These are phyloP conservation scores for Anas acuta DNA, from an alignment of 2,797 vertebrate genomes.

Conservation along the genomic window DNA sequence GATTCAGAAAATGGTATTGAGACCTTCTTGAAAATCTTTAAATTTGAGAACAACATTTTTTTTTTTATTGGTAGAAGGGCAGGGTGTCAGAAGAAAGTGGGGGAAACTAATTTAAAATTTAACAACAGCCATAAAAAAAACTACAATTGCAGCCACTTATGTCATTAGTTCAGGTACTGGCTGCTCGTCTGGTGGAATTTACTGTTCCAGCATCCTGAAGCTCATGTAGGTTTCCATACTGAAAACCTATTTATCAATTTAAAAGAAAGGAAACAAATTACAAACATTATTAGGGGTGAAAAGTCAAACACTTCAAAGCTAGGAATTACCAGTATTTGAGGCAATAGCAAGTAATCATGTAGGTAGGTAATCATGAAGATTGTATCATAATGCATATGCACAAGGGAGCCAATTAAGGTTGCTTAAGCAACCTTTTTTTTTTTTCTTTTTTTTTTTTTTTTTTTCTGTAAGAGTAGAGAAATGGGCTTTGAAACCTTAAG, in stretches of 20 bases:
- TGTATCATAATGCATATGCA: neutral
- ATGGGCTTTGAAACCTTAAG: neutral
- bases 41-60: neutral
- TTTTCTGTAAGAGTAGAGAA: fast-evolving
- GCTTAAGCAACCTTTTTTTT: neutral
- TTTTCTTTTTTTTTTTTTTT: neutral
- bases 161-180: neutral
- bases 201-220: neutral
- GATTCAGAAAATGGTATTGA: neutral
- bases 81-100: neutral
- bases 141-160: neutral
- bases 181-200: neutral
- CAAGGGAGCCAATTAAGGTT: neutral
- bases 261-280: neutral
- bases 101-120: neutral
- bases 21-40: neutral
- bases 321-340: neutral
- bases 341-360: neutral
- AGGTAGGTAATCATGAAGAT: neutral
- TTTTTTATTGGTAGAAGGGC: neutral
- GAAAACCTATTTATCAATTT: neutral
- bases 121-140: neutral
- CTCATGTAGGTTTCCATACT: neutral
- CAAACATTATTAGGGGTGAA: neutral
- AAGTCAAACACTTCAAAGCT: neutral